Percentiles rank a stretch among this genome's conserved stretches.
These are phyloP conservation scores for Ancistrus triradiatus DNA, from an alignment of 2,113 vertebrate genomes.

Conservation along the genomic window DNA sequence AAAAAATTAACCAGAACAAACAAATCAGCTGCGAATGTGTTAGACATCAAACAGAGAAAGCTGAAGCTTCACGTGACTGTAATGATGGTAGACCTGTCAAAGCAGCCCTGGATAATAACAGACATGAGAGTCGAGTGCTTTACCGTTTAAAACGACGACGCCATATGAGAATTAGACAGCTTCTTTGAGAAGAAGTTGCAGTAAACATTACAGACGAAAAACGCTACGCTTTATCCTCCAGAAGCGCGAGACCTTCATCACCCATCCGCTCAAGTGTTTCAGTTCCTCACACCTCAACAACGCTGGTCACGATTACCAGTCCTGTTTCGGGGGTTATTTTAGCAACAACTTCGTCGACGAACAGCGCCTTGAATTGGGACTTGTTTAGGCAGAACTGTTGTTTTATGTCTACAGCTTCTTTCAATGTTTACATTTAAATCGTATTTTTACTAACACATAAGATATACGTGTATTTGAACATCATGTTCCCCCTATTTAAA, in stretches of 20 bases:
- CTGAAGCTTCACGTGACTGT: background rate
- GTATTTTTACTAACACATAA: background rate
- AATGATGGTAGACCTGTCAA: background rate
- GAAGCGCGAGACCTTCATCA: slow-evolving; percentile 4
- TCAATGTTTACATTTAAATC: fast-evolving
- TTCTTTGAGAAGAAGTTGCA: slow-evolving; percentile 15
- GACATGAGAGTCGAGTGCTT: background rate
- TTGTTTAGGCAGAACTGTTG: background rate
- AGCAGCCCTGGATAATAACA: background rate
- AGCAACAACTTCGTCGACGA: background rate
- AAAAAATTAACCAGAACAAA: background rate
- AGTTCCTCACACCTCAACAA: slow-evolving; percentile 42
- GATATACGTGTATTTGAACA: background rate
- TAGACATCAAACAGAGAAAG: background rate
- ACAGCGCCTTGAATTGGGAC: fast-evolving
- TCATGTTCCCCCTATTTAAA: background rate
- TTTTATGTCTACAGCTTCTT: background rate
- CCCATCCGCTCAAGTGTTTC: slow-evolving; percentile 33
- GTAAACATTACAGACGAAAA: slow-evolving; percentile 36
- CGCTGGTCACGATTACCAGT: slow-evolving; percentile 6
- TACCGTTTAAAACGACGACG: slow-evolving; percentile 38
- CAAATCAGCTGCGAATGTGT: background rate
- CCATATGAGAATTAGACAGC: slow-evolving; percentile 22
- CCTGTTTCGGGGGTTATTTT: background rate
- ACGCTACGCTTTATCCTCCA: background rate